These are phyloP conservation scores for Coenonympha arcania DNA, from an alignment of 2,888 invertebrate species.

Conservation along the genomic window DNA sequence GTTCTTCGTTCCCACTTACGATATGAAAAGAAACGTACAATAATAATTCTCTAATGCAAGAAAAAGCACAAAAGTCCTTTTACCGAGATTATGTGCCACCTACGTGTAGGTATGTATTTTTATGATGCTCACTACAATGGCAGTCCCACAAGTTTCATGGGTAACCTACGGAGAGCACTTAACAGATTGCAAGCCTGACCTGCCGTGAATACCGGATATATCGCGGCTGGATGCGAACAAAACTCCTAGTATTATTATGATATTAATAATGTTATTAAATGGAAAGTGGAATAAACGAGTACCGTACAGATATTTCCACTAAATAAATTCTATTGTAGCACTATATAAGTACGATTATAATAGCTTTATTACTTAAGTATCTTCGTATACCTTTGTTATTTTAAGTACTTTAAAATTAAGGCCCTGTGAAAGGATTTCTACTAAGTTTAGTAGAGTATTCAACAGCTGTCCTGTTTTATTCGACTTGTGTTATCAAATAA, in stretches of 20 bases:
- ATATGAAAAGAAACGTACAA: conserved; percentile 3
- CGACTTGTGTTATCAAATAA: no score
- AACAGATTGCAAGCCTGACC: conserved; percentile 49
- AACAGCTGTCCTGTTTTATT: no score
- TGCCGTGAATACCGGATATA: conserved; percentile 21
- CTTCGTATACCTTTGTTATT: no score
- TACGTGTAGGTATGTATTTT: conserved; percentile 8
- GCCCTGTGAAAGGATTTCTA: no score
- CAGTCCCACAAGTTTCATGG: conserved; percentile 26
- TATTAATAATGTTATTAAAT: no score
- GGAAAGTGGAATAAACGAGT: no score
- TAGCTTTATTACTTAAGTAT: no score
- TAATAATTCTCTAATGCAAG: conserved; percentile 8
- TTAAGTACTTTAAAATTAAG: no score
- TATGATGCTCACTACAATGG: conserved; percentile 19
- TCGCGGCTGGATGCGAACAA: conserved; percentile 17
- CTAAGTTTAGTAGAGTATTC: no score
- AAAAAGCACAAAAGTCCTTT: conserved; percentile 14
- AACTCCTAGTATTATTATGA: not conserved
- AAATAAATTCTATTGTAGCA: no score
- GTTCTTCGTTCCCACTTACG: not conserved
- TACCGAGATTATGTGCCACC: conserved; percentile 16
- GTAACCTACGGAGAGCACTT: conserved; percentile 35
- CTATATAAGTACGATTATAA: no score
- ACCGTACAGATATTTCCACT: no score